Percentiles rank a stretch among this genome's conserved stretches.
These are phyloP conservation scores for Heteronetta atricapilla DNA, from an alignment of 2,113 vertebrate species.

Conservation along the genomic window DNA sequence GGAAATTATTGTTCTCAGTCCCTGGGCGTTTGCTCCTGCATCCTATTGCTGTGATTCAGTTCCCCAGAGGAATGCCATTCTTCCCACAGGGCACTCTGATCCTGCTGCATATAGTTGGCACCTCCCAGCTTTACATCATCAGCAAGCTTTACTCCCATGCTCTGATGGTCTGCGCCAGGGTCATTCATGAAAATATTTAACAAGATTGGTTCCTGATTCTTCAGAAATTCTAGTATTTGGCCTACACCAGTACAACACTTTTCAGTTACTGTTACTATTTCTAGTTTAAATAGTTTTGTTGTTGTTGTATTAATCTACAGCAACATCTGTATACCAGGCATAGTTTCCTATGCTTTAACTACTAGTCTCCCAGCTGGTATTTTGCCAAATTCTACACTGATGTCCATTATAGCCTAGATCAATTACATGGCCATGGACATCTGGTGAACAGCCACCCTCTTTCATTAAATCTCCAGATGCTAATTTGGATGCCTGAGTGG, in stretches of 20 bases:
- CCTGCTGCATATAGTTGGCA: neutral
- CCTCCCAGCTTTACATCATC: neutral
- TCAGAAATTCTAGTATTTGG: neutral
- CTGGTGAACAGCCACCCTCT: neutral
- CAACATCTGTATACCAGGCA: neutral
- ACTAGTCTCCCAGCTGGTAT: neutral
- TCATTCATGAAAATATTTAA: neutral
- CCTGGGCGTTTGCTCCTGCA: neutral
- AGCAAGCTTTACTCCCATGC: neutral
- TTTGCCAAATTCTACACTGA: neutral
- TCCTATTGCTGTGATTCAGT: neutral
- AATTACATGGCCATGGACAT: neutral
- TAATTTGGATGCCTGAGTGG: neutral
- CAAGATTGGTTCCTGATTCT: neutral
- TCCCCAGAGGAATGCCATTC: neutral
- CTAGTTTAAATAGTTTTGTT: neutral
- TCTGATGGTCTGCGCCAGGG: neutral
- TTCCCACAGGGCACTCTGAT: neutral
- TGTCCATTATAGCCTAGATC: neutral
- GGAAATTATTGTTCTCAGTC: constrained; percentile 6
- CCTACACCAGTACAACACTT: neutral
- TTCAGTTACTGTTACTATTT: neutral
- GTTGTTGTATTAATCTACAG: neutral
- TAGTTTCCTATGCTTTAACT: neutral
- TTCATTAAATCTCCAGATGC: neutral